Base-by-base conservation (phyloP, 2,888 invertebrate genomes). In the Eupithecia inturbata region DNA sequence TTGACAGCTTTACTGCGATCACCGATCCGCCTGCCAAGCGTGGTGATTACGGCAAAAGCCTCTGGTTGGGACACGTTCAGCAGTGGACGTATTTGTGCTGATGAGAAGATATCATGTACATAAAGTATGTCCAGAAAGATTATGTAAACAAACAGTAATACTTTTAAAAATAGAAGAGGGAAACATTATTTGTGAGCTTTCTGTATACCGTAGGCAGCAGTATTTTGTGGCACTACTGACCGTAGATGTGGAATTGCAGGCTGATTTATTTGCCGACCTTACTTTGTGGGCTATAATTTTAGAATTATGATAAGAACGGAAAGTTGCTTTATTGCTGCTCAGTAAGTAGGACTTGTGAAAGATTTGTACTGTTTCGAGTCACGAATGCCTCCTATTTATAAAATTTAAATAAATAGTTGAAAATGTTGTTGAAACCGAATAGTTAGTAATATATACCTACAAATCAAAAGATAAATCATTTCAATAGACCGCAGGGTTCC, bases 231-330 rank as follows among this genome's bases (percentile, higher is more conserved):
- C 66, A 22, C 26, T 74, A 70, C 79, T 77, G 78, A 73, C 78
- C 77, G 75, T 75, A 69, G 77, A 75, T 73, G 75, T 73, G 75
- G 79, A 79, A 81, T 81, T 78, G 78, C 78, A 68, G 70, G 78
- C 71, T 78, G 79, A 78, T 80, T 79, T 80, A 79, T 80, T 75
- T 72, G 69, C 78, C 73, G 76, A 77, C 77, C 75, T 75, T 76
- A 77, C 77, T 77, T 70, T 64, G 68, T 72, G 70, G 63, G 77
- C 67, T 67, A 53, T 74, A 72, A 74, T 77, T 70, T 66, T 76
- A 72, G 69, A 71, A 75, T 64, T 73, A 66, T 73, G 70, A 75
- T 73, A 71, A 71, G 72, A 72, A 71, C 67, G 60, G 72, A 66
- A 73, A 68, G 68, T 72, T 68, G 68, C 62, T 63, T 71, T 73